phyloP scores from a whole-genome alignment of 2,113 vertebrate genomes.

The Mesembrinibis cayennensis region DNA sequence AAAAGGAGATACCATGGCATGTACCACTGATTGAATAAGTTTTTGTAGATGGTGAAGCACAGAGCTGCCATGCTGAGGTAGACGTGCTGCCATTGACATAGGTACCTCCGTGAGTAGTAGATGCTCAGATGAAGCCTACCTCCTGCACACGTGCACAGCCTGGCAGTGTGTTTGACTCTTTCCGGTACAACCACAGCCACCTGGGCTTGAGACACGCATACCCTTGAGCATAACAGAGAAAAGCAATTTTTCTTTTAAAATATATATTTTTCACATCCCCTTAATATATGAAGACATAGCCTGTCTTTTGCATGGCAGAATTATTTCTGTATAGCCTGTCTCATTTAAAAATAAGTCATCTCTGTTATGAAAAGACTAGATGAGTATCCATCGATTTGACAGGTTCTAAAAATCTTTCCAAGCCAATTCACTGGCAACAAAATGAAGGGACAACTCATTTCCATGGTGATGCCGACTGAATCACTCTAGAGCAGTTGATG shows the following conservation, averaged over 20 bases:
- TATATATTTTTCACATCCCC: background rate
- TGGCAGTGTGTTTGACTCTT: background rate
- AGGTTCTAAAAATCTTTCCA: constrained; percentile 2
- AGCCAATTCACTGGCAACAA: constrained; percentile 26
- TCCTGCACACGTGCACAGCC: background rate
- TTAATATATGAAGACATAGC: background rate
- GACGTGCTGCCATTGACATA: accelerated
- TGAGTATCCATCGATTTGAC: constrained; percentile 5
- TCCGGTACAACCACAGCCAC: background rate
- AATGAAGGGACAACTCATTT: constrained; percentile 61
- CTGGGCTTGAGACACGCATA: background rate
- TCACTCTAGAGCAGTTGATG: constrained; percentile 40
- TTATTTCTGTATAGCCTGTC: background rate
- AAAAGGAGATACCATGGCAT: background rate
- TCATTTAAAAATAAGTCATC: background rate
- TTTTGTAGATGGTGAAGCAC: background rate
- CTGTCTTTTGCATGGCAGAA: background rate
- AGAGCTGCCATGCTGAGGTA: background rate
- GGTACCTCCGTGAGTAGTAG: background rate
- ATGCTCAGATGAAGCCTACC: background rate
- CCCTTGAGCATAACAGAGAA: background rate
- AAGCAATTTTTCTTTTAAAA: background rate
- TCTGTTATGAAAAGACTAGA: background rate
- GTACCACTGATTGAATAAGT: background rate
- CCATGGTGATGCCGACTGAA: constrained; percentile 55